Conservation (phyloP, 1,140 invertebrate genomes). For the Nixonia krombeini region DNA sequence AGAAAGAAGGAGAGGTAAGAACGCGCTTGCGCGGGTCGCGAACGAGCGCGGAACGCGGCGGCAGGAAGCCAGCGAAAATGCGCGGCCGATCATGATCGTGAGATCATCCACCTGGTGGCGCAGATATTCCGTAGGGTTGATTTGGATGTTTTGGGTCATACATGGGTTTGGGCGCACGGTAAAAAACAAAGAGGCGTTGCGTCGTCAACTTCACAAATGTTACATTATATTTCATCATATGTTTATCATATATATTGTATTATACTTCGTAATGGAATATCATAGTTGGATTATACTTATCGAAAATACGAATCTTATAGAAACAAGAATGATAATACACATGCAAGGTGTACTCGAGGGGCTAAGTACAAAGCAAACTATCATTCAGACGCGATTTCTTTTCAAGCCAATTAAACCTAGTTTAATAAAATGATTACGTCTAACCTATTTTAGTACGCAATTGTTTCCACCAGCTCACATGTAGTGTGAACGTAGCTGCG, state of each 20-base stretch:
- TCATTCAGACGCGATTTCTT: slow-evolving; percentile 37
- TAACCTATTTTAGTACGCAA: slow-evolving; percentile 40
- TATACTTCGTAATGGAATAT: slow-evolving; percentile 38
- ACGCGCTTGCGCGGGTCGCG: slow-evolving; percentile 46
- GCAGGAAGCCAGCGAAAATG: slow-evolving; percentile 51
- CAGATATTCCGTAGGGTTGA: too few relatives aligned
- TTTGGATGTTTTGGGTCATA: too few relatives aligned
- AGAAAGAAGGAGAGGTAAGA: slow-evolving; percentile 13
- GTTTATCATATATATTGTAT: slow-evolving; percentile 50
- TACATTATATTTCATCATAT: background rate
- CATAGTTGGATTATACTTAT: slow-evolving; percentile 48
- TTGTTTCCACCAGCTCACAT: too few relatives aligned
- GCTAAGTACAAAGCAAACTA: slow-evolving; percentile 50
- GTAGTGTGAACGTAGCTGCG: background rate
- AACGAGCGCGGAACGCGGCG: slow-evolving; percentile 46
- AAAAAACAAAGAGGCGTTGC: background rate
- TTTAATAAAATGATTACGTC: slow-evolving; percentile 60
- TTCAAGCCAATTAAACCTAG: slow-evolving; percentile 27
- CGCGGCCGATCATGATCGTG: slow-evolving; percentile 37
- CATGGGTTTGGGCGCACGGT: too few relatives aligned
- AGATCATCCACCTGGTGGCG: too few relatives aligned
- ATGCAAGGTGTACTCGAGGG: slow-evolving; percentile 40
- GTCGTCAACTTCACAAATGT: background rate
- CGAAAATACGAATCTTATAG: slow-evolving; percentile 61
- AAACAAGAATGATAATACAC: slow-evolving; percentile 37